Percentiles rank a stretch among this genome's conserved stretches.
These are phyloP conservation scores for Coregonus clupeaformis DNA, from an alignment of 2,113 vertebrate genomes.

Conservation along the genomic window DNA sequence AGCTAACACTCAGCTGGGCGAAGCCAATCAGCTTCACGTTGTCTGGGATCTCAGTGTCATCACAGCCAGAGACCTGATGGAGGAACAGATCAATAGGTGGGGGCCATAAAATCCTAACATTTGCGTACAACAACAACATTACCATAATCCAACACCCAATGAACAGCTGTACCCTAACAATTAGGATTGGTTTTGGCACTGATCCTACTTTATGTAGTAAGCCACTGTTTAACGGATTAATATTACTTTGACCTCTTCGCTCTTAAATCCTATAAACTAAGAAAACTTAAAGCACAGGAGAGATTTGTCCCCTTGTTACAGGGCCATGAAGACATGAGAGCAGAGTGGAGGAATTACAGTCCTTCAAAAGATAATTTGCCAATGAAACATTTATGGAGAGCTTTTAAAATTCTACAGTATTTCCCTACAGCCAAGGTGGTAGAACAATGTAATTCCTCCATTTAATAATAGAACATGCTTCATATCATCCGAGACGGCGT, in stretches of 20 bases:
- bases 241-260: neutral
- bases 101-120: no score
- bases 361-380: neutral
- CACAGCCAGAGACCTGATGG: slow-evolving; percentile 88
- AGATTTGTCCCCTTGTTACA: neutral
- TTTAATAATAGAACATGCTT: neutral
- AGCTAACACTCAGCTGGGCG: slow-evolving; percentile 95
- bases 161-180: neutral
- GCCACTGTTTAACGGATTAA: slow-evolving; percentile 2
- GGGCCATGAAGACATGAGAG: neutral
- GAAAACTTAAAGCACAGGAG: neutral
- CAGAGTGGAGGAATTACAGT: neutral
- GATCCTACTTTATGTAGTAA: slow-evolving; percentile 7
- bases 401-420: neutral
- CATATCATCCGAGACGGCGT: neutral
- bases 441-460: neutral
- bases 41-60: slow-evolving; percentile 90
- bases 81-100: slow-evolving; percentile 19
- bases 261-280: slow-evolving; percentile 6
- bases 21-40: slow-evolving; percentile 99
- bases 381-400: neutral
- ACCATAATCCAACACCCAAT: slow-evolving; percentile 20
- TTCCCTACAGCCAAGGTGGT: neutral
- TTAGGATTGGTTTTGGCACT: slow-evolving; percentile 2
- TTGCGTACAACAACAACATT: neutral